Base-by-base conservation (phyloP, 1,140 invertebrate species). In the Drosophila punjabiensis region DNA sequence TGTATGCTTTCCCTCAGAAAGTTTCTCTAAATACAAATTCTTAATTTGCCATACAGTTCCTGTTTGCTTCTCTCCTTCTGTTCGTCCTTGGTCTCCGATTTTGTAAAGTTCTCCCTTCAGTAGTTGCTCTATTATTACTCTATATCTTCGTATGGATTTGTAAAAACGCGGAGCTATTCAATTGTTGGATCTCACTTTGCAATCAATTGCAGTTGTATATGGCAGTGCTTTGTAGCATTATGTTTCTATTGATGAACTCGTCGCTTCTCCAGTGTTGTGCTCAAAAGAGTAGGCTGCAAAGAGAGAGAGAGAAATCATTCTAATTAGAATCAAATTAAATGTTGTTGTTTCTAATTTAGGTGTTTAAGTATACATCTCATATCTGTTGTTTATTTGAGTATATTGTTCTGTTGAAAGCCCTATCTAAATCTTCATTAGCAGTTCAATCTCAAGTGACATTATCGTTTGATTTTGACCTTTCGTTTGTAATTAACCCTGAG, bases 161-260 rank as follows among this genome's bases (percentile, higher is more conserved):
- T 84, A 74, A 62, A 73, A 68, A 68, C 65, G 61, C 79, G 61
- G 73, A 79, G 55, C 67, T 64, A 61, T 70, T 84, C 48, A 79
- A 69, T 50, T 81, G 37, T 69, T 69, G 71, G 56, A 82, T 74
- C 55, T 53, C 55, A 24, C 32, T 20, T n/a, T 60, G 69, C 70
- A 74, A 60, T 75, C 71, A 73, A 41, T 89, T 89, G 45, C 48
- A 76, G 50, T 70, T 63, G 74, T 69, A 71, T 80, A 68, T 89
- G 84, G 84, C 84, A 87, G 84, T 87, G 84, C 85, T 67, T 75
- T 30, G 81, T 87, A 87, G 84, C 84, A 75, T 69, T 79, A 45
- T 52, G 37, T 80, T 78, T 66, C 84, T 89, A 84, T 81, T 88
- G 73, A 89, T 69, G 67, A 63, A 63, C 71, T 75, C 75, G 65